Percentiles rank a stretch among this genome's conserved stretches.
Evolutionary conservation across 2,113 vertebrate species (phyloP).

Genomic region (Suncus etruscus): DNA sequence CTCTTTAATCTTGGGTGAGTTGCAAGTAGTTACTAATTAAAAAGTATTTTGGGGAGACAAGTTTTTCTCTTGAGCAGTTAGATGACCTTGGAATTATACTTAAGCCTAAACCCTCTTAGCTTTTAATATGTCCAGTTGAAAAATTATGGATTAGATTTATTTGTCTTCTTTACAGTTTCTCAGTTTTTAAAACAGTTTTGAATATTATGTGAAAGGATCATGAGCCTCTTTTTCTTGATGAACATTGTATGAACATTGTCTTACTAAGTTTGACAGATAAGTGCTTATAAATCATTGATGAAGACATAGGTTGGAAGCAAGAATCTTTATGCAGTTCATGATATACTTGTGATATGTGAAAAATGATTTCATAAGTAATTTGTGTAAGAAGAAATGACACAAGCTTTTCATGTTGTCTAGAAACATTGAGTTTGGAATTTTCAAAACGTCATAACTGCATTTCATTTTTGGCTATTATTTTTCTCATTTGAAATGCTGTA

Average conservation of each 20-base stretch:
- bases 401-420: constrained; percentile 52
- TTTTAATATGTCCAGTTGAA: constrained; percentile 57
- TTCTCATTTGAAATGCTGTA: constrained; percentile 43
- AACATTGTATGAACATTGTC: constrained; percentile 44
- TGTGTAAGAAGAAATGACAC: constrained; percentile 26
- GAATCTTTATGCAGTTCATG: constrained; percentile 33
- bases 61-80: background rate
- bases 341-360: constrained; percentile 37
- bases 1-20: constrained; percentile 49
- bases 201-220: constrained; percentile 43
- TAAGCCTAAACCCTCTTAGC: constrained; percentile 40
- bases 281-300: background rate
- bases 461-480: constrained; percentile 42
- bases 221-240: constrained; percentile 56
- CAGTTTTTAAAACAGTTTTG: background rate
- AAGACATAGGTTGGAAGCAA: constrained; percentile 50
- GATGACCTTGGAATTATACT: constrained; percentile 57
- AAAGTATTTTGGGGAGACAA: constrained; percentile 42
- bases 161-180: constrained; percentile 58
- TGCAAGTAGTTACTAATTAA: constrained; percentile 48
- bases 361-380: constrained; percentile 49
- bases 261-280: no score
- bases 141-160: constrained; percentile 25
- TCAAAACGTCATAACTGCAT: background rate
- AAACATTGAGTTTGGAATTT: constrained; percentile 30